Evolutionary conservation across 1,140 invertebrate species (phyloP), one percentile per base, ranked within the genome.

Genomic region (Dreissena polymorpha): DNA sequence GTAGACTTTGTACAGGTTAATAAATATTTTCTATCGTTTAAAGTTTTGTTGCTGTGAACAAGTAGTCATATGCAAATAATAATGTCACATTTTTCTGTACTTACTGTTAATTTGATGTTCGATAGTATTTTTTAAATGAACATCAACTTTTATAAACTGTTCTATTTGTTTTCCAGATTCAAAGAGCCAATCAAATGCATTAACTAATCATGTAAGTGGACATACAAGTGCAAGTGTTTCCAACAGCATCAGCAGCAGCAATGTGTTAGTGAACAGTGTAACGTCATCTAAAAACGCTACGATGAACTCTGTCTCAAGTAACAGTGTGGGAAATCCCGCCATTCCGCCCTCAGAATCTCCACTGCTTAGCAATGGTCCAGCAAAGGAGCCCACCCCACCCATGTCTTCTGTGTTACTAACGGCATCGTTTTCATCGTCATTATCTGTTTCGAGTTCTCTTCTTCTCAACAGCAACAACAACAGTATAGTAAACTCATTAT

Each of bases 171-270:
- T 88, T 51, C n/a, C 86, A 91, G 91, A 91, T 86, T 86, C 86
- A 70, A 92, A 91, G 86, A 88, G 87, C 85, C 85, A 89, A 86
- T 87, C 87, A 82, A 92, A 92, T 83, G 90, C 90, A 23, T 76
- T 91, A 88, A 86, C 85, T 89, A 72, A 85, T 83, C 82, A 79
- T 78, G 70, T 84, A 77, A 82, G 84, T 80, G 86, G 78, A 80
- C 57, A 69, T 23, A 68, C 76, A 23, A 78, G 76, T 60, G 57
- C 21, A 18, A 23, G 57, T 39, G 39, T 39, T 39, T 39, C 39
- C 39, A 39, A 39, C 39, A 39, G 39, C 39, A 39, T 2, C 67
- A 57, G 76, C 57, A 79, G 76, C 57, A n/a, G 75, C 77, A 87
- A 77, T 86, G 75, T 88, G 78, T 86, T 87, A 76, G 84, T 82